Percentiles rank a stretch among this genome's conserved stretches.
Evolutionary conservation across 2,113 vertebrate species (phyloP).

Genomic region (Siphamia tubifer): DNA sequence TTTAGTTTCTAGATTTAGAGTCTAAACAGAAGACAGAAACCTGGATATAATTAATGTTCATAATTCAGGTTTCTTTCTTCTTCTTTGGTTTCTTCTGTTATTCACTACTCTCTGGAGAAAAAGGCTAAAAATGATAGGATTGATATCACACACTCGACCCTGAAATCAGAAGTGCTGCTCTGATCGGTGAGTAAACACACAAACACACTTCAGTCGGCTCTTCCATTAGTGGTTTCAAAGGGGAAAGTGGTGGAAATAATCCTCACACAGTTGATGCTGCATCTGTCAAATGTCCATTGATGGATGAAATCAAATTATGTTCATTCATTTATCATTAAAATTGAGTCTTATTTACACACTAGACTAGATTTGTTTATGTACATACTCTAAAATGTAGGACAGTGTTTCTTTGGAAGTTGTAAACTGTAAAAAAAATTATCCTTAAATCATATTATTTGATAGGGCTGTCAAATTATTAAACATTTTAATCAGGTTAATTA

Average conservation of each 20-base stretch:
- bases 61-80: background rate
- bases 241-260: slow-evolving; percentile 76
- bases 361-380: background rate
- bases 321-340: background rate
- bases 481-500: too few relatives aligned
- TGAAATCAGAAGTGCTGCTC: background rate
- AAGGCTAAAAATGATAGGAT: background rate
- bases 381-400: too few relatives aligned
- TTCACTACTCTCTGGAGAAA: background rate
- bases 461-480: too few relatives aligned
- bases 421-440: too few relatives aligned
- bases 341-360: background rate
- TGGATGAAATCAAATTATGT: slow-evolving; percentile 34
- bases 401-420: too few relatives aligned
- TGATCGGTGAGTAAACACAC: background rate
- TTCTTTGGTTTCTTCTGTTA: background rate
- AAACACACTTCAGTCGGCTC: background rate
- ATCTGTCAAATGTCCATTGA: slow-evolving; percentile 33
- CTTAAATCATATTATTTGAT: too few relatives aligned
- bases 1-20: background rate
- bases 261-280: slow-evolving; percentile 23
- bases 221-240: slow-evolving; percentile 54
- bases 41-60: background rate
- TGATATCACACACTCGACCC: background rate
- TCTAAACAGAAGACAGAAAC: background rate